Evolutionary conservation across 2,888 invertebrate species (phyloP).

Genomic region (Ligdia adustata): DNA sequence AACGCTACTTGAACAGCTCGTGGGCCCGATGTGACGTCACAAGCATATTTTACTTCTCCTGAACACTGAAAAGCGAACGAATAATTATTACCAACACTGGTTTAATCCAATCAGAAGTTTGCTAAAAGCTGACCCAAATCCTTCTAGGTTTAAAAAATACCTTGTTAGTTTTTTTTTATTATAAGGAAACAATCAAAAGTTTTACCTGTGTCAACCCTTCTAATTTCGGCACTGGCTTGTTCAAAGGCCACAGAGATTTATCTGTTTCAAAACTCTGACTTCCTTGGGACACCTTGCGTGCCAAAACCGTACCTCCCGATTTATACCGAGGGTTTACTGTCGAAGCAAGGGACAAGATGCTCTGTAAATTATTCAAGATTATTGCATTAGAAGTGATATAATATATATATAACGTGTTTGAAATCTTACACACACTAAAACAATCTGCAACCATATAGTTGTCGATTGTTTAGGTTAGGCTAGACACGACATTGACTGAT

Average conservation of each 20-base stretch:
- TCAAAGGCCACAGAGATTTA: constrained; percentile 88
- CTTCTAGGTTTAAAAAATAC: not conserved
- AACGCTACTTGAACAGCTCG: constrained; percentile 88
- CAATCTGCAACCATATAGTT: no score
- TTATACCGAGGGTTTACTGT: constrained; percentile 67
- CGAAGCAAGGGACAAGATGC: constrained; percentile 78
- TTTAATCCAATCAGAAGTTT: not conserved
- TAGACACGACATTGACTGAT: no score
- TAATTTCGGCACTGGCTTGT: constrained; percentile 88
- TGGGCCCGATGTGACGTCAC: constrained; percentile 82
- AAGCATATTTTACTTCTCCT: constrained; percentile 87
- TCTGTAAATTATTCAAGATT: no score
- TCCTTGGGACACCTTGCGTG: constrained; percentile 87
- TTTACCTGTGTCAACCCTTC: constrained; percentile 84
- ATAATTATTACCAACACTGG: not conserved
- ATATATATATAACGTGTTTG: no score
- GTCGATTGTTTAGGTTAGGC: no score
- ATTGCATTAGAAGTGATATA: no score
- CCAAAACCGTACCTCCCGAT: constrained; percentile 81
- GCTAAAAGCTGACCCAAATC: not conserved
- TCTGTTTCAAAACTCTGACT: constrained; percentile 89
- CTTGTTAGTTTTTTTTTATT: not conserved
- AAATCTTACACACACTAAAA: no score
- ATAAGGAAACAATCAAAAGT: not conserved
- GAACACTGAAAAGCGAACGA: constrained; percentile 61